These are phyloP conservation scores for Tetranychus truncatus DNA, from an alignment of 2,888 invertebrate species.

Conservation along the genomic window DNA sequence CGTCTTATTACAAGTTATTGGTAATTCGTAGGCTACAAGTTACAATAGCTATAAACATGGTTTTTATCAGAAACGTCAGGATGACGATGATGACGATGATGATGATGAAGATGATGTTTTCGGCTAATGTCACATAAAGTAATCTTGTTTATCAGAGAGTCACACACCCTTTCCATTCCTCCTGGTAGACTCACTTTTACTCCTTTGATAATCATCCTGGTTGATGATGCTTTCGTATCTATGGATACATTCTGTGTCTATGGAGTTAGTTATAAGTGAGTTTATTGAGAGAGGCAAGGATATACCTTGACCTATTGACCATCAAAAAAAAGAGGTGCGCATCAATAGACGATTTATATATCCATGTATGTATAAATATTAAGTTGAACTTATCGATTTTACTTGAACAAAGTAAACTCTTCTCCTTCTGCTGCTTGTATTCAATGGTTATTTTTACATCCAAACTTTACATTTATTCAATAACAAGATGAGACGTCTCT, in stretches of 20 bases:
- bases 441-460: no score
- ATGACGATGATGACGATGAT: background rate
- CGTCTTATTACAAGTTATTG: background rate
- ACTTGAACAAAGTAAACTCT: background rate
- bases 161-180: background rate
- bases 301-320: slow-evolving; percentile 1
- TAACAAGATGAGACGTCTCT: no score
- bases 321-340: background rate
- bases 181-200: background rate
- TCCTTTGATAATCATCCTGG: background rate
- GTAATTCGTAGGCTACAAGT: background rate
- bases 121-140: background rate
- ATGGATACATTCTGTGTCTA: background rate
- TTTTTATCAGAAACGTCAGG: background rate
- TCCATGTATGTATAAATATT: background rate
- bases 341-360: background rate
- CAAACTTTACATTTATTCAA: no score
- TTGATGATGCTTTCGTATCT: background rate
- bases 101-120: background rate
- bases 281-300: background rate
- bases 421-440: no score
- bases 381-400: background rate
- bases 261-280: background rate
- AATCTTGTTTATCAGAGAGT: background rate
- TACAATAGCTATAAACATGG: background rate